A percentile compares a stretch with the other conserved stretches of the same genome.
phyloP scores from a whole-genome alignment of 1,140 invertebrate genomes.

The Thrips palmi region DNA sequence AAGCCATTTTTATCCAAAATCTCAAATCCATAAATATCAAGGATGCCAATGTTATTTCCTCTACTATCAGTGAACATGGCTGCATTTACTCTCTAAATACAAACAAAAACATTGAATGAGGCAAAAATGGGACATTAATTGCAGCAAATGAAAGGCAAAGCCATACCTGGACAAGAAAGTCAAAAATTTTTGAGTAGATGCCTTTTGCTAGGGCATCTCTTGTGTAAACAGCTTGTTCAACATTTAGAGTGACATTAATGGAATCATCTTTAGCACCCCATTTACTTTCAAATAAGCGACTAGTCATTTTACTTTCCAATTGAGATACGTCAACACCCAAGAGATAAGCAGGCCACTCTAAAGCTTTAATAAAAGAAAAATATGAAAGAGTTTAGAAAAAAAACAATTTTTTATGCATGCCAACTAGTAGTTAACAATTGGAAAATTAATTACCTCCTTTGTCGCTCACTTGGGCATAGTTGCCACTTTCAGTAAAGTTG shows the following conservation, averaged over 20 bases:
- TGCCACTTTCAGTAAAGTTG: conserved; percentile 38
- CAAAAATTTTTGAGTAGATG: conserved; percentile 47
- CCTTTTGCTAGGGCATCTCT: conserved; percentile 51
- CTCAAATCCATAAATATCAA: too few species aligned
- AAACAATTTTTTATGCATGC: conserved; percentile 5
- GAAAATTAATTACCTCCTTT: conserved; percentile 32
- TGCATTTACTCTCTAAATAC: conserved; percentile 35
- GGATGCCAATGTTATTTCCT: too few species aligned
- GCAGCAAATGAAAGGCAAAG: conserved; percentile 6
- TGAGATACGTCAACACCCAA: conserved; percentile 37
- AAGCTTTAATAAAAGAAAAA: conserved; percentile 25
- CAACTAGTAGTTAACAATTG: conserved; percentile 27
- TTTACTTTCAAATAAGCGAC: conserved; percentile 50
- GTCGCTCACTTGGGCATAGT: conserved; percentile 41
- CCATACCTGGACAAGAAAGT: conserved; percentile 44
- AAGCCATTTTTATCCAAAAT: conserved; percentile 78
- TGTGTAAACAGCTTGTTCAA: conserved; percentile 46
- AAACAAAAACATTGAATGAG: conserved; percentile 9
- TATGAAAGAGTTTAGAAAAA: neutral
- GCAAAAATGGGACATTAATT: conserved; percentile 1
- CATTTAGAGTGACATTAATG: conserved; percentile 44
- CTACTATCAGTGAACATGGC: conserved; percentile 43
- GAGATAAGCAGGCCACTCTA: conserved; percentile 44
- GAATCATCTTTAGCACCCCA: conserved; percentile 50
- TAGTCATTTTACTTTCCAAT: conserved; percentile 41